Evolutionary conservation across 2,888 invertebrate species (phyloP), one percentile per base, ranked within the genome.

Genomic region (Mythimna loreyi): DNA sequence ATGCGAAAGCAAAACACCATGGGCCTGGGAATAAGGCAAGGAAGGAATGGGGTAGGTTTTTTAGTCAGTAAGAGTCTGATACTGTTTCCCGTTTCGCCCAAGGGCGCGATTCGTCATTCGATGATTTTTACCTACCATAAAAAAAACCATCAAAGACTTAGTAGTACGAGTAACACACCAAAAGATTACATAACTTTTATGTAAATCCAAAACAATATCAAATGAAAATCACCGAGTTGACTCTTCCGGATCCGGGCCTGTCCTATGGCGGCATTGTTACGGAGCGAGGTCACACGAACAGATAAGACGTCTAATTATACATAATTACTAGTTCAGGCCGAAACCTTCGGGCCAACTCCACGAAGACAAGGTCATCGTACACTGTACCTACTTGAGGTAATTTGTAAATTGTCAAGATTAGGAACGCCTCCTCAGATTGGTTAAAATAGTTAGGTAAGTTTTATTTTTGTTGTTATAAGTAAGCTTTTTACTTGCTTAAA

Each of bases 241-340:
- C 67, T 83, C 85, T 90, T 89, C 89, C 90, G 90, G 87, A 80
- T 89, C 89, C 90, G 90, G 87, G 78, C 77, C 72, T 72, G 83
- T 75, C 82, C 84, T 82, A 85, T 86, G 86, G 80, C 83, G 80
- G 80, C 85, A 84, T 85, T 86, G 87, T 86, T 84, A 78, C 78
- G 68, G 77, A 71, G 78, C 85, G 85, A 88, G 89, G 88, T 82
- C 89, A 73, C 76, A 72, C 81, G 72, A 80, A 82, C 86, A 81
- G 66, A 75, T 80, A 82, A 84, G 78, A 83, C 61, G 52, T 74
- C 77, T 89, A 89, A 90, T 90, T 89, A 85, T 81, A 85, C 75
- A 78, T 86, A 87, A 87, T 87, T 87, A 83, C 63, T 66, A 75
- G 75, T 75, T 80, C 75, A 49, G 52, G 19, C 58, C 65, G n/a